Base-by-base conservation (phyloP, 2,888 invertebrate species). In the Lasioglossum calceatum region DNA sequence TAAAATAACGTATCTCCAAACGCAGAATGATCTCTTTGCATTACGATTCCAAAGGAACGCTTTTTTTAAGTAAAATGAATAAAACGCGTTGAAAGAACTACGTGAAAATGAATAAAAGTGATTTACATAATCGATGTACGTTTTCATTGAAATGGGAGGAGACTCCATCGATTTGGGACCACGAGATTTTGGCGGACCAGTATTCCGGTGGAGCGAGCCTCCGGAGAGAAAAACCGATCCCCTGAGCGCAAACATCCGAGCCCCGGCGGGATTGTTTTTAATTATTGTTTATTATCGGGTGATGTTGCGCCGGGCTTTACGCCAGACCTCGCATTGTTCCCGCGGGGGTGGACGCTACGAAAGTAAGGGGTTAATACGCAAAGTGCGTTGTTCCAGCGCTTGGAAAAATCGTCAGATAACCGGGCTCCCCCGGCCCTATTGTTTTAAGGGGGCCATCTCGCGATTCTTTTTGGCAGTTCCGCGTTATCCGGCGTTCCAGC, bases 251-350 rank as follows among this genome's bases (percentile, higher is more conserved):
- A 80, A 83, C 77, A 87, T 77, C 50, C 64, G 42, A 4, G 42
- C 27, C 85, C 85, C 77, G 75, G 36, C n/a, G 87, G 87, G 84
- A 87, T 83, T 87, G 70, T 77, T 87, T 87, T 87, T 87, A 87
- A 87, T 87, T 87, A 87, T 87, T 84, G 87, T 87, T 87, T 87
- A 87, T 87, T 81, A 84, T 75, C 76, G 79, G 78, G 81, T 76
- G 83, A 87, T 81, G 81, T 81, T 79, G 70, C 79, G 67, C 73
- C n/a, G 64, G 27, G 32, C 54, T 74, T 61, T 54, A 64, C 72
- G 23, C 50, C 50, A 32, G 74, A 74, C 14, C 42, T 58, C 27
- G 72, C 72, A 80, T 80, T 80, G 86, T 86, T 82, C 86, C 71
- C 81, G 0, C 32, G 72, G 74, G 87, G 50, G 36, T 70, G 70